Evolutionary conservation across 2,888 invertebrate species (phyloP), one percentile per base, ranked within the genome.

Genomic region (Leptopilina syphax): DNA sequence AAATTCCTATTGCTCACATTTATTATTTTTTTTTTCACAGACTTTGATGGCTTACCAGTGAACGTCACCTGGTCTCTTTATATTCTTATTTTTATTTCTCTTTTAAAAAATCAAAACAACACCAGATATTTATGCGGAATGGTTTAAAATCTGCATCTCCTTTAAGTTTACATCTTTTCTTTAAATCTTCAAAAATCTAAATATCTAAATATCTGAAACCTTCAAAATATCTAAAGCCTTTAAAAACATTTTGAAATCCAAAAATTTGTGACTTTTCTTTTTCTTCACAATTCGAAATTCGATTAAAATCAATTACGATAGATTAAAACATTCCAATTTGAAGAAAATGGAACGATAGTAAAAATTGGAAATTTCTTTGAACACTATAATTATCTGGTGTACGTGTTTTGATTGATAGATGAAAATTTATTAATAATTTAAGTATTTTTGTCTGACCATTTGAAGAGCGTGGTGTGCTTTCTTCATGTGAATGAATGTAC

Each of bases 361-460:
- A 34, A 8, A 44, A 44, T 54, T 24, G 2, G 54, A 70, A 50
- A 54, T 34, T 1, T 3, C 3, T 27, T 27, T 1, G 27, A 27
- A 27, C 2, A 24, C 12, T 12, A 12, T 27, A 54, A 50, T 27
- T 65, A 34, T 65, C 34, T 57, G 9, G 27, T 34, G 57, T 7
- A 50, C 24, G 34, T 73, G 18, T 18, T 18, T 73, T 73, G 54
- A 54, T 70, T 73, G 24, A 34, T 24, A 9, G 44, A 68, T 68
- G 18, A 27, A n/a, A 34, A 57, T 12, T 73, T 24, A 13, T 27
- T 57, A 57, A 73, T 73, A 57, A 34, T 73, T 57, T 73, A 6
- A 73, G 27, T 73, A 44, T 9, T 57, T 73, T 57, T 73, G 57
- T 73, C 73, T 73, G 73, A 73, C 73, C 73, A 54, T 57, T 70